Base-by-base conservation (phyloP, 1,140 invertebrate species). In the Sarcophaga peregrina region DNA sequence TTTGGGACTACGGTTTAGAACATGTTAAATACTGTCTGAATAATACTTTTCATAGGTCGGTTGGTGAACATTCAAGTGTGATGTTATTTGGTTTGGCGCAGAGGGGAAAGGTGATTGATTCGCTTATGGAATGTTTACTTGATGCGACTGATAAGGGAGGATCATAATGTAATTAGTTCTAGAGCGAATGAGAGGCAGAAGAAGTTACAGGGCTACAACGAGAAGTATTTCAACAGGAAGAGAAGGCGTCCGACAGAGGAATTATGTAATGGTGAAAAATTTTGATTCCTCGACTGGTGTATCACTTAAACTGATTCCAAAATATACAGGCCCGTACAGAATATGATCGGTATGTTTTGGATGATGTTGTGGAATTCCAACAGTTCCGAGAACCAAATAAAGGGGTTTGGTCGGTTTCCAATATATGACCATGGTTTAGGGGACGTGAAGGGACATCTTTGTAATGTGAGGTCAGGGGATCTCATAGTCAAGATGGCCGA, bases 361-460 rank as follows among this genome's bases (percentile, higher is more conserved):
- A 83, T 47, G 82, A 80, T 74, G 82, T 83, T 68, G 82, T 80
- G 15, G 78, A 62, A 4, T 83, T 83, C 54, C 78, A 83, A 73
- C 78, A 81, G 47, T 73, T 78, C 10, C 82, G 58, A 37, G 4
- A 37, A 37, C 54, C 54, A 3, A 15, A 58, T n/a, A 58, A 6
- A 6, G 54, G 54, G 6, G 54, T 58, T 1, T 58, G 54, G 54
- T 13, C 54, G n/a, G 54, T 58, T 58, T 13, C 13, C 13, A 58
- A 58, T 15, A 58, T 58, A 7, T 13, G 13, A 7, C 54, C 54
- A n/a, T 58, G 54, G 54, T 58, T 58, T n/a, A 58, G n/a, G 54
- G 54, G 54, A n/a, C 54, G 54, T 58, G 15, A 37, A n/a, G 54
- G 15, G 13, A 58, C 54, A 13, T 58, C n/a, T 0, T 15, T n/a